Percentiles rank a stretch among this genome's conserved stretches.
phyloP scores from a whole-genome alignment of 1,140 invertebrate genomes.

The Drosophila bifasciata region DNA sequence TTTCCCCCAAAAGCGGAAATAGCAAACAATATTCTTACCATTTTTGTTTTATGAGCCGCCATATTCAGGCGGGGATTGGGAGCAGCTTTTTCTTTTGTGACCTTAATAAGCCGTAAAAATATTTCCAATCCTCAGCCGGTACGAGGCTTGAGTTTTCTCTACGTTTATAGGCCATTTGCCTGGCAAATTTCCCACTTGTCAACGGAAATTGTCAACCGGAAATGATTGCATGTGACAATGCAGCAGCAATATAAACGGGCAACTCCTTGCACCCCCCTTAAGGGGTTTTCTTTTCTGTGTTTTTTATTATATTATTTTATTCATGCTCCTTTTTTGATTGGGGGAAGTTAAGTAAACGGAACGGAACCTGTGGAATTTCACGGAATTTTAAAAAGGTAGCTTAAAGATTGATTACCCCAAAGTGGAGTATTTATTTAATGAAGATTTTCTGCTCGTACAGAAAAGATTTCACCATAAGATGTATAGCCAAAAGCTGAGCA shows the following conservation, averaged over 20 bases:
- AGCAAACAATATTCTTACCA: slow-evolving; percentile 4
- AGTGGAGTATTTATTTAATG: no score
- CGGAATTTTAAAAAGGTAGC: no score
- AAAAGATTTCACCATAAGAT: no score
- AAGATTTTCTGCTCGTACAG: no score
- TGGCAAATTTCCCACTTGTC: slow-evolving; percentile 55
- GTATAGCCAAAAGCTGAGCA: no score
- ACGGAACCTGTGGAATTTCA: no score
- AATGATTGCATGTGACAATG: slow-evolving; percentile 59
- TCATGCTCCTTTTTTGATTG: no score
- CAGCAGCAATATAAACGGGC: slow-evolving; percentile 20
- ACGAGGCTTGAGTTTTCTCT: slow-evolving; percentile 23
- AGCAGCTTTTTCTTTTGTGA: neutral
- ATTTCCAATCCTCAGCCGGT: slow-evolving; percentile 18
- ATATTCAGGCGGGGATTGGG: neutral
- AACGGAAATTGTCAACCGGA: slow-evolving; percentile 54
- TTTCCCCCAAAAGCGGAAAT: no score
- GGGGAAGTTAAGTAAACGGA: no score
- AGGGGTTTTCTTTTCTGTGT: neutral
- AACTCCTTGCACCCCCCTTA: neutral
- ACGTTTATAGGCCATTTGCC: slow-evolving; percentile 57
- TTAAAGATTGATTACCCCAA: no score
- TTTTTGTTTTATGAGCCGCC: slow-evolving; percentile 24
- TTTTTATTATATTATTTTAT: slow-evolving; percentile 7
- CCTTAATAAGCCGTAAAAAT: slow-evolving; percentile 21